Percentiles rank a stretch among this genome's conserved stretches.
phyloP scores from a whole-genome alignment of 2,888 invertebrate genomes.

The Polydesmus complanatus region DNA sequence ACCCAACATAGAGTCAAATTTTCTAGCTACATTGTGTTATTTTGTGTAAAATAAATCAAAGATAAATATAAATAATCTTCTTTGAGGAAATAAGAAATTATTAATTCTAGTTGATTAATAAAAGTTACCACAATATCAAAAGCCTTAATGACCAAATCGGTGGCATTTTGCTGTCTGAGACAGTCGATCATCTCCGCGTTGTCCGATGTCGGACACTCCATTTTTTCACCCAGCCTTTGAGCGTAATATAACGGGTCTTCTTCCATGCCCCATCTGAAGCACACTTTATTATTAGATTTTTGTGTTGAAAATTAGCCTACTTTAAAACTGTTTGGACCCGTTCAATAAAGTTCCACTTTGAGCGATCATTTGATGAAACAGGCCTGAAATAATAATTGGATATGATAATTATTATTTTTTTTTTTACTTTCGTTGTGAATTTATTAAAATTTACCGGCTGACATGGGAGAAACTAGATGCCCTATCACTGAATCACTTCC shows the following conservation, averaged over 20 bases:
- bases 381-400: neutral
- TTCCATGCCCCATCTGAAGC: neutral
- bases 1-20: neutral
- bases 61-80: too few species aligned
- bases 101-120: neutral
- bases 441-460: too few species aligned
- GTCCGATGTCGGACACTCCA: neutral
- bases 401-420: too few species aligned
- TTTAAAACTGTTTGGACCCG: neutral
- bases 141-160: neutral
- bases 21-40: too few species aligned
- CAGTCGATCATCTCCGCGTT: neutral
- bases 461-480: too few species aligned
- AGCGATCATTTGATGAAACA: neutral
- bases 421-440: too few species aligned
- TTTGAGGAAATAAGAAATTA: neutral
- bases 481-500: too few species aligned
- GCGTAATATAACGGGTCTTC: neutral
- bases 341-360: slow-evolving; percentile 2
- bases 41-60: too few species aligned
- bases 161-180: neutral
- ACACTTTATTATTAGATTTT: too few species aligned
- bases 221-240: neutral
- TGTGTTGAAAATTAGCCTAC: too few species aligned
- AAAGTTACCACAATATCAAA: neutral